Percentiles rank a stretch among this genome's conserved stretches.
phyloP scores from a whole-genome alignment of 2,113 vertebrate genomes.

The Mastomys coucha region DNA sequence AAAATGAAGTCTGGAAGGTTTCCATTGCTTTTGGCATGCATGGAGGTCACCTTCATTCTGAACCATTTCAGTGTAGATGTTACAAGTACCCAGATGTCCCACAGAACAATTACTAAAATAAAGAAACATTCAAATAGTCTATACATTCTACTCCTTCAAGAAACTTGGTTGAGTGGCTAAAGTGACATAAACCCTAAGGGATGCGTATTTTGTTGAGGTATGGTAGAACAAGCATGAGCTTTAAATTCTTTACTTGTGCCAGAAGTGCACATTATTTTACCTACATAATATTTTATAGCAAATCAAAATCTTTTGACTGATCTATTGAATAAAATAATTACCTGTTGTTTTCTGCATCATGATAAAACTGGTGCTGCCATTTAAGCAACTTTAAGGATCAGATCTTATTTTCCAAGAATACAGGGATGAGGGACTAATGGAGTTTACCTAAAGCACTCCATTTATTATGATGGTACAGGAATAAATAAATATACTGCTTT shows the following conservation, averaged over 20 bases:
- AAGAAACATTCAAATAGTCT: background rate
- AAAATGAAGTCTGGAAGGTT: background rate
- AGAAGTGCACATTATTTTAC: background rate
- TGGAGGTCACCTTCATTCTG: conserved; percentile 17
- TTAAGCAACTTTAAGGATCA: background rate
- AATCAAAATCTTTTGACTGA: background rate
- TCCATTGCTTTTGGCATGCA: background rate
- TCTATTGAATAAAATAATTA: background rate
- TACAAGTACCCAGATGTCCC: background rate
- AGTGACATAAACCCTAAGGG: background rate
- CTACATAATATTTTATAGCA: background rate
- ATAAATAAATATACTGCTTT: conserved; percentile 8
- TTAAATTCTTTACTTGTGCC: conserved; percentile 17
- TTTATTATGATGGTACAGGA: background rate
- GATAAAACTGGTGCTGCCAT: background rate
- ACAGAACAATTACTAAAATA: background rate
- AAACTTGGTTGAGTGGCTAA: background rate
- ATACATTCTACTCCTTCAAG: background rate
- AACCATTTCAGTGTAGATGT: background rate
- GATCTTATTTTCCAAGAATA: background rate
- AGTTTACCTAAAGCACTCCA: background rate
- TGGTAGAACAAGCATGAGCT: background rate
- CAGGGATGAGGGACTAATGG: background rate
- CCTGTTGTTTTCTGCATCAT: background rate
- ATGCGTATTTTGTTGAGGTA: background rate